phyloP scores from a whole-genome alignment of 1,140 invertebrate genomes.

The Danaus plexippus region DNA sequence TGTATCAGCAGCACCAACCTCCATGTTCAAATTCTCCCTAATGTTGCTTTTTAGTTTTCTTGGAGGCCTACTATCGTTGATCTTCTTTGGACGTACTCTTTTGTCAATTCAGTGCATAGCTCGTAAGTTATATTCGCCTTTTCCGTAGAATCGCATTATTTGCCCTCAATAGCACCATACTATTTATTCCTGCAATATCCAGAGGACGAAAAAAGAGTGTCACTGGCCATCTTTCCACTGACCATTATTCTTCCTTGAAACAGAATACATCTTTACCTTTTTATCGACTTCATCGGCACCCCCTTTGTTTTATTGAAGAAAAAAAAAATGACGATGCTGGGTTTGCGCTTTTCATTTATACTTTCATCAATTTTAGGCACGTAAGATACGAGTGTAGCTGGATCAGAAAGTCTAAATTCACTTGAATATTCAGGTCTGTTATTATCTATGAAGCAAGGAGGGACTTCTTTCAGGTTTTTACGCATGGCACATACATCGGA shows the following conservation, averaged over 20 bases:
- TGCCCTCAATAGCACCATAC: slow-evolving; percentile 29
- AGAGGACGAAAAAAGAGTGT: slow-evolving; percentile 28
- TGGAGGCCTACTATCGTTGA: slow-evolving; percentile 23
- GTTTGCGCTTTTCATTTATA: slow-evolving; percentile 28
- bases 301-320: slow-evolving; percentile 30
- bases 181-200: slow-evolving; percentile 34
- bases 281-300: slow-evolving; percentile 32
- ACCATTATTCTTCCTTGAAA: slow-evolving; percentile 32
- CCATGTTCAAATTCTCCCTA: slow-evolving; percentile 29
- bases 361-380: slow-evolving; percentile 43
- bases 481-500: slow-evolving; percentile 46
- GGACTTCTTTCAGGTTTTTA: slow-evolving; percentile 55
- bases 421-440: slow-evolving; percentile 18
- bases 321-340: slow-evolving; percentile 41
- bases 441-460: slow-evolving; percentile 22
- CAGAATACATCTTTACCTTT: slow-evolving; percentile 31
- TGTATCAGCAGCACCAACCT: slow-evolving; percentile 21
- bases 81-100: slow-evolving; percentile 30
- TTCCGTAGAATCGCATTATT: slow-evolving; percentile 24
- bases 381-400: slow-evolving; percentile 36
- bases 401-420: slow-evolving; percentile 34
- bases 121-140: slow-evolving; percentile 30
- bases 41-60: slow-evolving; percentile 32
- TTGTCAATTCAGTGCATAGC: slow-evolving; percentile 28
- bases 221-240: slow-evolving; percentile 36